phyloP scores from a whole-genome alignment of 1,140 invertebrate genomes.

The Drosophila equinoxialis region DNA sequence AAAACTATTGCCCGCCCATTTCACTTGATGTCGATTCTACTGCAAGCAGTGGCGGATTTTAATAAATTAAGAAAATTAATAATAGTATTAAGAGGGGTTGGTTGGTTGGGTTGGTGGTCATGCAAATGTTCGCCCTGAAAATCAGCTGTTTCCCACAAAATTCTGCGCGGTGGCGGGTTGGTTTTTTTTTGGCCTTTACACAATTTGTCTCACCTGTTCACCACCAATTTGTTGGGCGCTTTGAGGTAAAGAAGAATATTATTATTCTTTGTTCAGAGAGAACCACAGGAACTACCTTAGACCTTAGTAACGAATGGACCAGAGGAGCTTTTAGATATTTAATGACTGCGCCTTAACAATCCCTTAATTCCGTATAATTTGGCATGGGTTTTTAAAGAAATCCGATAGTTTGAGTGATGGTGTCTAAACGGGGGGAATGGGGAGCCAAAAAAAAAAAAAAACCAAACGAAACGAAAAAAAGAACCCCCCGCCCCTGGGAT shows the following conservation, averaged over 20 bases:
- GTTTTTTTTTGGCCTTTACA: not conserved
- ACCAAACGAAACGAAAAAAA: slow-evolving; percentile 2
- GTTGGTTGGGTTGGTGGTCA: not conserved
- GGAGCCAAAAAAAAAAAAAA: not conserved
- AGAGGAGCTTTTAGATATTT: not conserved
- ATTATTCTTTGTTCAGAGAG: not conserved
- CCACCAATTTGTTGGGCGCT: not conserved
- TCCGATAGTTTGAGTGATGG: slow-evolving; percentile 4
- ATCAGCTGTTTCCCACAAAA: not conserved
- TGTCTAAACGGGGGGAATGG: not conserved
- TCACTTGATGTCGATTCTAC: not conserved
- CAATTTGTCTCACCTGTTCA: slow-evolving; percentile 8
- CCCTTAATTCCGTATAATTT: not conserved
- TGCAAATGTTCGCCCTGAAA: not conserved
- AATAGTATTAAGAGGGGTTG: not conserved
- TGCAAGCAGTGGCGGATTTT: not conserved
- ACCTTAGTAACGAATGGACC: not conserved
- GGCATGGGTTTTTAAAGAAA: not conserved
- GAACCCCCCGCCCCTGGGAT: slow-evolving; percentile 2
- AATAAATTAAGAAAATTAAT: not conserved
- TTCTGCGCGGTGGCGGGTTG: not conserved
- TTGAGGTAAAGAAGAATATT: not conserved
- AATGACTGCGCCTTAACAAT: not conserved
- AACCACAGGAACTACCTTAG: too few species aligned
- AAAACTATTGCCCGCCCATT: not conserved